A percentile compares a stretch with the other conserved stretches of the same genome.
These are phyloP conservation scores for Brachyrhaphis roseni DNA, from an alignment of 2,797 vertebrate genomes.

Conservation along the genomic window DNA sequence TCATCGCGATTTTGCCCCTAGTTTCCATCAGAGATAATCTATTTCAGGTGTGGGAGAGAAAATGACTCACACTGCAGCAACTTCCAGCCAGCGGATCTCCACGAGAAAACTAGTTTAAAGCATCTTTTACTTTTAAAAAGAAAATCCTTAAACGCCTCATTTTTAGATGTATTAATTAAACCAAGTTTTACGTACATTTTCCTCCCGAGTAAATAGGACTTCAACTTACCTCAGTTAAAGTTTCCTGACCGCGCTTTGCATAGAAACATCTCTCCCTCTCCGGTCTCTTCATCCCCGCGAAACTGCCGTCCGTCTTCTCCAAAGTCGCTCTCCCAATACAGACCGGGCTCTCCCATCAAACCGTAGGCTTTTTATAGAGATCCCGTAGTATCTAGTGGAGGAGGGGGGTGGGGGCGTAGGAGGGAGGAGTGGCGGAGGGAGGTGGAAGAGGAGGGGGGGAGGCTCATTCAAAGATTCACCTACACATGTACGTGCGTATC, in stretches of 20 bases:
- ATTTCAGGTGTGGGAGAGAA: conserved; percentile 55
- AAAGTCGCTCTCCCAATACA: conserved; percentile 73
- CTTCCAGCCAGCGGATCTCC: conserved; percentile 63
- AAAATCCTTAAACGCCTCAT: background rate
- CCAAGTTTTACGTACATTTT: background rate
- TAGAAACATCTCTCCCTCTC: conserved; percentile 2
- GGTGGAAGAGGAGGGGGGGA: conserved; percentile 57
- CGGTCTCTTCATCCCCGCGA: background rate
- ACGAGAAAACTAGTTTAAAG: conserved; percentile 37
- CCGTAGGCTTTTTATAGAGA: conserved; percentile 86
- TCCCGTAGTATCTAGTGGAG: conserved; percentile 83
- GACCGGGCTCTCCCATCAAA: conserved; percentile 78
- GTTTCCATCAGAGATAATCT: conserved; percentile 8
- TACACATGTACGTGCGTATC: conserved; percentile 84
- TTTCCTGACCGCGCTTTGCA: conserved; percentile 19
- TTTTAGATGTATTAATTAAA: background rate
- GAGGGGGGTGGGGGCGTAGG: conserved; percentile 30
- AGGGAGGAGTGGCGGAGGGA: conserved; percentile 12
- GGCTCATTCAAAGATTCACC: conserved; percentile 88
- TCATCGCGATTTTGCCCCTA: background rate
- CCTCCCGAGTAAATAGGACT: conserved; percentile 1
- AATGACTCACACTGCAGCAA: conserved; percentile 87
- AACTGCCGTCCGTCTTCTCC: conserved; percentile 60
- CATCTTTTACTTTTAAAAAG: conserved; percentile 3
- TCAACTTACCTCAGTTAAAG: conserved; percentile 61